Evolutionary conservation across 1,140 invertebrate species (phyloP), one percentile per base, ranked within the genome.

Genomic region (Heterodera schachtii): DNA sequence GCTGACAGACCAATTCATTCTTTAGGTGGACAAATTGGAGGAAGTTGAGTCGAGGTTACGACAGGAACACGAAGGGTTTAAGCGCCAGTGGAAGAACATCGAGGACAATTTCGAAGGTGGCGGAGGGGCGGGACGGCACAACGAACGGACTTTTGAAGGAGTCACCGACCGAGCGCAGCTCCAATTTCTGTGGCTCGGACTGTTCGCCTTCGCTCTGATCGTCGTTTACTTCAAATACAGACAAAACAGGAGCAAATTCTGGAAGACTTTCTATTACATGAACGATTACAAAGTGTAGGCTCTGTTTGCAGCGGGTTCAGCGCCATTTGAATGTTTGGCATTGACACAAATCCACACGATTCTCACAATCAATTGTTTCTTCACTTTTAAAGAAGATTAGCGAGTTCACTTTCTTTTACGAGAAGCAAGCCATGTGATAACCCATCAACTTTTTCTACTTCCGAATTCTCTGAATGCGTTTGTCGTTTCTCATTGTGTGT

Each of bases 231-330:
- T 85, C 67, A 88, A 88, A 82, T 88, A 88, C 78, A 76, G 88
- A 43, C 81, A 83, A 71, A 88, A 88, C 70, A 79, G 88, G 75
- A 82, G 79, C 78, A 89, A 89, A 71, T 88, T 88, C 80, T 88
- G 87, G 87, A 88, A 88, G 73, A 89, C 85, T 19, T 88, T 88
- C 81, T 88, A 88, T 80, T 88, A 88, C 76, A 83, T 88, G 82
- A 31, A 80, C 67, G 87, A 88, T 81, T 88, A 90, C 82, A 88
- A 88, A 87, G 71, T 88, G 87, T 88, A 85, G 86, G 80, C 57
- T 4, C 9, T 49, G 9, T 4, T 49, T 49, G 9, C 4, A 49
- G 9, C 47, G 47, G 47, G 47, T 49, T 49, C n/a, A n/a, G n/a
- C n/a, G n/a, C n/a, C n/a, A n/a, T n/a, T n/a, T n/a, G n/a, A n/a